Conservation (phyloP, 2,797 vertebrate genomes). For the Knipowitschia caucasica region DNA sequence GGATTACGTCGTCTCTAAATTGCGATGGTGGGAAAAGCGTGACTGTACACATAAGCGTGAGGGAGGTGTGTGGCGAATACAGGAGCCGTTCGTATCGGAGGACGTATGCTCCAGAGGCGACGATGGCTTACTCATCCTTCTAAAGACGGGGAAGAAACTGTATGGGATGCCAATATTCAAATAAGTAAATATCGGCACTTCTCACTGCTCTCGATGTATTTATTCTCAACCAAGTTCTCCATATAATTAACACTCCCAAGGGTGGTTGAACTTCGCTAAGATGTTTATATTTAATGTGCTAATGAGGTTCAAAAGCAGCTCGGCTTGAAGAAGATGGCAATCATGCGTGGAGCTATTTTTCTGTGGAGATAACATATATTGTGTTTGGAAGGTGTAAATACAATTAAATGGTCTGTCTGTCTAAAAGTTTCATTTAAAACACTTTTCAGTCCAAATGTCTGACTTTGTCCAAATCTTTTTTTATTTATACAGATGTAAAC, state of each 20-base stretch:
- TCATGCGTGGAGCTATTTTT: background rate
- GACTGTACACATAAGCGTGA: background rate
- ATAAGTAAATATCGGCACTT: conserved; percentile 1
- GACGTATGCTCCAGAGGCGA: background rate
- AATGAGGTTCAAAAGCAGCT: conserved; percentile 3
- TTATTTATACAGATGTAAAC: too few relatives aligned
- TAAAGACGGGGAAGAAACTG: conserved; percentile 3
- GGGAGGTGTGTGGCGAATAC: conserved; percentile 2
- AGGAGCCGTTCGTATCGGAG: background rate
- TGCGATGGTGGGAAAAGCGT: conserved; percentile 1
- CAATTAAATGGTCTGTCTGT: too few relatives aligned
- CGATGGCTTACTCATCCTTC: conserved; percentile 30
- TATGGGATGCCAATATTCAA: conserved; percentile 5
- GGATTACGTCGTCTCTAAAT: conserved; percentile 35
- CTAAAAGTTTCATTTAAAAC: too few relatives aligned
- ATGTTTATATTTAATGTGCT: conserved; percentile 27
- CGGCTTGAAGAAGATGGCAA: background rate
- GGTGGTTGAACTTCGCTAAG: background rate
- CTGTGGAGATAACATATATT: background rate
- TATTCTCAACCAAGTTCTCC: background rate
- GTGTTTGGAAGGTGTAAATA: background rate
- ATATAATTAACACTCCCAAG: background rate
- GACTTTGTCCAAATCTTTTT: too few relatives aligned
- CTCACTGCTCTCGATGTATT: background rate
- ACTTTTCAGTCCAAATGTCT: too few relatives aligned